Evolutionary conservation across 2,113 vertebrate genomes (phyloP), one percentile per base, ranked within the genome.

Genomic region (Melospiza melodia): DNA sequence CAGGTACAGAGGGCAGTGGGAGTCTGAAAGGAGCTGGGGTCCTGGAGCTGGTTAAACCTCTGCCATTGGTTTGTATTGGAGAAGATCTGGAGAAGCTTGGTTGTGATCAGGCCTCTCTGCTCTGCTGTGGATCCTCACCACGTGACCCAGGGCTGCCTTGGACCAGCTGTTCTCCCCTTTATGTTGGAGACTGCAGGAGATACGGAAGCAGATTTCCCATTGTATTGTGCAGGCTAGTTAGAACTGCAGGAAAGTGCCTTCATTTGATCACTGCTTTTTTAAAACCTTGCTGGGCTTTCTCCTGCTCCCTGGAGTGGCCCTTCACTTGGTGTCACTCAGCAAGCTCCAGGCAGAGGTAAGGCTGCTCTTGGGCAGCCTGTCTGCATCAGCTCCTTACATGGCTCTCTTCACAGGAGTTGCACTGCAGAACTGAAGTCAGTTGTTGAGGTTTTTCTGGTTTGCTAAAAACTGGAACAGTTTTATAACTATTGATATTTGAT

Each of bases 401-500:
- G 15, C n/a, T 18, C 24, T 57, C 46, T 84, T 49, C 35, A 11
- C 66, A 28, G 57, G 44, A n/a, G 21, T 19, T 86, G 41, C 3
- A 1, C 44, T 57, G 54, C 35, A 28, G 41, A 65, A 7, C 43
- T 62, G 33, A 68, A 81, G 4, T 57, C 30, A 73, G 28, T 63
- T 71, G 37, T 62, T 80, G 46, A 67, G 35, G 18, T 5, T 33
- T 55, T 57, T 43, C 35, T 66, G 28, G 11, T 78, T 89, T 85
- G 22, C 43, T 79, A 62, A 43, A 68, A 91, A 73, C 30, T 37
- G 28, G 57, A 90, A 57, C 57, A 12, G 61, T 92, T 93, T 86
- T 86, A 3, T 93, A 93, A 81, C 79, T 92, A 71, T 81, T 86
- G 79, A 71, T 88, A 80, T 11, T 71, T 88, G 48, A 83, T 8